Percentiles rank a stretch among this genome's conserved stretches.
phyloP scores from a whole-genome alignment of 2,888 invertebrate genomes.

The Deilephila porcellus region DNA sequence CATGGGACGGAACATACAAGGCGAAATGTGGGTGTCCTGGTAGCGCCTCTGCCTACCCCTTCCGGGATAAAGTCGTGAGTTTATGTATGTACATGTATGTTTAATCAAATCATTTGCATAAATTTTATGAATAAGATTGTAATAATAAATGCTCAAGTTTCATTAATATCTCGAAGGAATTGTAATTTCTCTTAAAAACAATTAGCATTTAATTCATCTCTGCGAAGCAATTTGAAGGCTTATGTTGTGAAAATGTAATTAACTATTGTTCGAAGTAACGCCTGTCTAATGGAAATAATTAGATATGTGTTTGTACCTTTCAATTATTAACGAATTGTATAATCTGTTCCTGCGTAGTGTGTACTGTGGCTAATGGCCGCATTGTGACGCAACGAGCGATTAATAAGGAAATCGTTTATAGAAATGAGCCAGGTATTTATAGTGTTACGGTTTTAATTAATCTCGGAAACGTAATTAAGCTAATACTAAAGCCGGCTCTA shows the following conservation, averaged over 20 bases:
- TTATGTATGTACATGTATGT: no score
- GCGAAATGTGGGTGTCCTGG: no score
- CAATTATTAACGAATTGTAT: constrained; percentile 26
- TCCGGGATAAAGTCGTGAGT: no score
- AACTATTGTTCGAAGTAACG: constrained; percentile 44
- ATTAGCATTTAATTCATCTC: not conserved
- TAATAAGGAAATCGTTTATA: constrained; percentile 19
- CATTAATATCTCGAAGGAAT: not conserved
- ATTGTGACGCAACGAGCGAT: constrained; percentile 18
- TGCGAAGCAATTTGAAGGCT: constrained; percentile 24
- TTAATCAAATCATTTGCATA: no score
- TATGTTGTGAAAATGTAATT: constrained; percentile 46
- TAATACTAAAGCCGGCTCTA: not conserved
- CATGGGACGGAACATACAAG: no score
- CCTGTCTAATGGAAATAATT: constrained; percentile 21
- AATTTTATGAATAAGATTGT: no score
- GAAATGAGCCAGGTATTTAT: constrained; percentile 10
- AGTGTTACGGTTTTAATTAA: constrained; percentile 7
- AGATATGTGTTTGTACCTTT: constrained; percentile 26
- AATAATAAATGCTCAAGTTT: no score
- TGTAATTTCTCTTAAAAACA: not conserved
- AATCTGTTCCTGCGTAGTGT: not conserved
- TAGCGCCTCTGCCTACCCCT: no score
- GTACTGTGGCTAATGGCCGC: not conserved
- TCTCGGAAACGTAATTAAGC: constrained; percentile 24